Evolutionary conservation across 1,140 invertebrate genomes (phyloP).

Genomic region (Contarinia nasturtii): DNA sequence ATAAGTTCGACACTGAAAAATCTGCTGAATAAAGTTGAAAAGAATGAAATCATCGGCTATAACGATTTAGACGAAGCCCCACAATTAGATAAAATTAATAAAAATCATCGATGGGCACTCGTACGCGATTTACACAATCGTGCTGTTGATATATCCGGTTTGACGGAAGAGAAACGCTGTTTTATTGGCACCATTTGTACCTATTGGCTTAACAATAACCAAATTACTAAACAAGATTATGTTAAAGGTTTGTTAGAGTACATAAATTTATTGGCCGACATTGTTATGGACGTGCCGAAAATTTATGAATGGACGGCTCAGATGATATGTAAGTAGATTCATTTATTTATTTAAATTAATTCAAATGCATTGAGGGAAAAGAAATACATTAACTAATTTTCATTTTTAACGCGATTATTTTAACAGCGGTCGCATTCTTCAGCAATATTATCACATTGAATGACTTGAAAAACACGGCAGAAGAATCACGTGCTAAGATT

Average conservation of each 20-base stretch:
- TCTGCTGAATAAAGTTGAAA: not conserved
- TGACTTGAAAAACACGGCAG: constrained; percentile 26
- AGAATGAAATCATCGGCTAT: not conserved
- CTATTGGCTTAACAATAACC: constrained; percentile 19
- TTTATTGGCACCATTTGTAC: constrained; percentile 20
- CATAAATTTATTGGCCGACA: constrained; percentile 35
- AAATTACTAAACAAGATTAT: constrained; percentile 22
- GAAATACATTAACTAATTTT: not conserved
- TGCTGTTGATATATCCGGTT: constrained; percentile 24
- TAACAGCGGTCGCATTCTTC: constrained; percentile 28
- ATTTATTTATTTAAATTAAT: not conserved
- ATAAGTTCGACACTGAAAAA: not conserved
- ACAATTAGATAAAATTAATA: not conserved
- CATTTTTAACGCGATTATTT: constrained; percentile 4
- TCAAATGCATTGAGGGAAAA: not conserved
- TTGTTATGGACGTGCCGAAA: constrained; percentile 56
- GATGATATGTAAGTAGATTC: constrained; percentile 31
- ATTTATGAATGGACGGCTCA: constrained; percentile 49
- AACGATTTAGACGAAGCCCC: not conserved
- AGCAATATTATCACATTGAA: constrained; percentile 25
- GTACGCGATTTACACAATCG: constrained; percentile 17
- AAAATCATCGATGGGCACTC: constrained; percentile 10
- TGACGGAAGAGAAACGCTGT: constrained; percentile 18
- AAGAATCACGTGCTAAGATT: constrained; percentile 23
- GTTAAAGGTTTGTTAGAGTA: constrained; percentile 29